phyloP scores from a whole-genome alignment of 2,888 invertebrate genomes.

The Chrysolina haemoptera region DNA sequence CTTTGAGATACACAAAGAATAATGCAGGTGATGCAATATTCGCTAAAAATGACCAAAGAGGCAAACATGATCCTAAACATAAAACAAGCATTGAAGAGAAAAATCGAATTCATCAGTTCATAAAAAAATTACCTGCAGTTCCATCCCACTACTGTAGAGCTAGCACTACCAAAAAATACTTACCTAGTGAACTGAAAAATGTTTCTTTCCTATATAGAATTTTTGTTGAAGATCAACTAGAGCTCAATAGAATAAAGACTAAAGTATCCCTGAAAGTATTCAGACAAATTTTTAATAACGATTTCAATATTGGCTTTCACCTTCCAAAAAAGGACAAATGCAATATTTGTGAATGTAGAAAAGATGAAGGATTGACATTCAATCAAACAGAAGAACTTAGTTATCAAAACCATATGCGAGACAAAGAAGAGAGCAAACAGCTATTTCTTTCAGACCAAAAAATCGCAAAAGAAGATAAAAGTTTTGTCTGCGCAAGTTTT shows the following conservation, averaged over 20 bases:
- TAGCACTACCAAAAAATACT: constrained; percentile 39
- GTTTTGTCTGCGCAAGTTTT: constrained; percentile 44
- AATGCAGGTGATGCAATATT: background rate
- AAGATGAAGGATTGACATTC: constrained; percentile 16
- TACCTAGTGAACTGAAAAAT: constrained; percentile 44
- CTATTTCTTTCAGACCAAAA: constrained; percentile 35
- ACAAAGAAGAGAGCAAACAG: too few relatives aligned
- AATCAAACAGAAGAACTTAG: constrained; percentile 7
- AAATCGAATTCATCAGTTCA: constrained; percentile 31
- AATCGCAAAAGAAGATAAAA: constrained; percentile 11
- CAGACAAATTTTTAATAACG: constrained; percentile 36
- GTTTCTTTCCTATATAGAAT: constrained; percentile 40
- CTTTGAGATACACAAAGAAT: constrained; percentile 36
- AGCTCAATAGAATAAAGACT: constrained; percentile 31
- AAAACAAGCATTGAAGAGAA: constrained; percentile 28
- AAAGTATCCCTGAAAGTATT: constrained; percentile 39
- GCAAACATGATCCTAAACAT: constrained; percentile 35
- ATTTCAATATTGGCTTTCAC: constrained; percentile 47
- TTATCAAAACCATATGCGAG: constrained; percentile 29
- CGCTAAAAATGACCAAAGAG: constrained; percentile 29
- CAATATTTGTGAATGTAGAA: constrained; percentile 26
- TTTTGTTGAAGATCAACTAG: constrained; percentile 34
- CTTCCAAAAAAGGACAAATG: constrained; percentile 46
- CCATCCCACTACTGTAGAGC: constrained; percentile 44
- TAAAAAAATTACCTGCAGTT: constrained; percentile 40